These are phyloP conservation scores for Andrena camellia DNA, from an alignment of 2,888 invertebrate genomes.

Conservation along the genomic window DNA sequence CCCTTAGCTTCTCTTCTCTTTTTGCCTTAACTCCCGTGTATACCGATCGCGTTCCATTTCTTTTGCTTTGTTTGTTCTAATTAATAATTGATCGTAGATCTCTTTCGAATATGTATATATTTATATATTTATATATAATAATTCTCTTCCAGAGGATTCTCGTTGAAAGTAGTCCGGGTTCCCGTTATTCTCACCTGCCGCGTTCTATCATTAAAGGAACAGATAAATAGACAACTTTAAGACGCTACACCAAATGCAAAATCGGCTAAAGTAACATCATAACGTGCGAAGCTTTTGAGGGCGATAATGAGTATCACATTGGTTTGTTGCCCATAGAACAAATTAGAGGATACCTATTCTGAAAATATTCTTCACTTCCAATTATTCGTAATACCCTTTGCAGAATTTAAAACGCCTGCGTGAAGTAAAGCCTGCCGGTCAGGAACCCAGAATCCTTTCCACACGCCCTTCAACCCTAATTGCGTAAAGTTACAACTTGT, in stretches of 20 bases:
- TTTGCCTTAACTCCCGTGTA: constrained; percentile 40
- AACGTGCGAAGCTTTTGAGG: not conserved
- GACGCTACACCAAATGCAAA: not conserved
- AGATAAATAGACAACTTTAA: not conserved
- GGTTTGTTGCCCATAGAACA: constrained; percentile 8
- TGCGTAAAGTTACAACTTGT: constrained; percentile 64
- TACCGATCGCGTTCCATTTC: constrained; percentile 51
- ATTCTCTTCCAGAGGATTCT: constrained; percentile 56
- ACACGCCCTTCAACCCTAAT: constrained; percentile 45
- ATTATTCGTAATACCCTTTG: not conserved
- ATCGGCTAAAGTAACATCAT: not conserved
- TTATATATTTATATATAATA: constrained; percentile 67
- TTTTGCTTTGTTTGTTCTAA: constrained; percentile 57
- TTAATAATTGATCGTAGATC: constrained; percentile 81
- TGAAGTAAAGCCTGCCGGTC: not conserved
- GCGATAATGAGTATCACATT: constrained; percentile 28
- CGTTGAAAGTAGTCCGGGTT: constrained; percentile 50
- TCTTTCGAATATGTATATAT: constrained; percentile 73
- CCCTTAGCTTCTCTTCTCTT: not conserved
- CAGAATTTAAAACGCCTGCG: not conserved
- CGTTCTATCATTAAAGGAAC: no score
- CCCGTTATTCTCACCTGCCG: constrained; percentile 9
- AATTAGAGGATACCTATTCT: not conserved
- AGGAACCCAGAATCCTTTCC: constrained; percentile 62
- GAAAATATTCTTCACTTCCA: not conserved